phyloP scores from a whole-genome alignment of 2,113 vertebrate genomes.

The Urocitellus parryii region DNA sequence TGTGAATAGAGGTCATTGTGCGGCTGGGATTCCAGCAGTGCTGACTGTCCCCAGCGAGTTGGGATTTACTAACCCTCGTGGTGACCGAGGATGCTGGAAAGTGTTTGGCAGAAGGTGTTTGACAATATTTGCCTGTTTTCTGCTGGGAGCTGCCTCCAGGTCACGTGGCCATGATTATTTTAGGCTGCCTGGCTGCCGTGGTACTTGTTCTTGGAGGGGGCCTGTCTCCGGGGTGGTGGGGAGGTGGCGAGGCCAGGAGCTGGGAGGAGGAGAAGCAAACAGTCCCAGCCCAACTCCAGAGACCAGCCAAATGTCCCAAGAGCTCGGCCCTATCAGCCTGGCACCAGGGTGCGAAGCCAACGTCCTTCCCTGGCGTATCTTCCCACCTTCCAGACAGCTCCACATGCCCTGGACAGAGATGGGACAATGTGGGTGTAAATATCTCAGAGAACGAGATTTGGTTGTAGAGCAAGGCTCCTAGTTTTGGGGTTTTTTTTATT shows the following conservation, averaged over 20 bases:
- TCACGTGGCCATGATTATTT: slow-evolving; percentile 55
- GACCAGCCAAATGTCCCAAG: neutral
- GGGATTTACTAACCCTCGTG: slow-evolving; percentile 68
- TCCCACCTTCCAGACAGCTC: neutral
- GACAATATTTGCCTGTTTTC: slow-evolving; percentile 79
- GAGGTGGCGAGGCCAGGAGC: neutral
- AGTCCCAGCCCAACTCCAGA: neutral
- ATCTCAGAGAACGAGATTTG: neutral
- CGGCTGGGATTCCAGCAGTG: slow-evolving; percentile 37
- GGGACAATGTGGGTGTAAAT: fast-evolving
- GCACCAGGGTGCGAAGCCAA: neutral
- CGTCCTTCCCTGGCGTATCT: neutral
- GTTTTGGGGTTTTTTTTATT: too few relatives aligned
- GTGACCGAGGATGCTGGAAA: slow-evolving; percentile 64
- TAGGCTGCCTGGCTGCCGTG: slow-evolving; percentile 41
- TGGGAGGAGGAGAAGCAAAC: neutral
- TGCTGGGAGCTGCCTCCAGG: slow-evolving; percentile 59
- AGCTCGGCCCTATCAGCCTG: neutral
- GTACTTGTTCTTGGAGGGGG: slow-evolving; percentile 36
- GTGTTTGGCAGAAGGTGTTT: slow-evolving; percentile 67
- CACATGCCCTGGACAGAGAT: neutral
- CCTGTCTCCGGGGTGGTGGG: neutral
- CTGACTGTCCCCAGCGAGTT: slow-evolving; percentile 29
- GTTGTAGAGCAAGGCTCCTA: neutral
- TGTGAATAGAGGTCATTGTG: slow-evolving; percentile 72